Base-by-base conservation (phyloP, 2,888 invertebrate species). In the Brachycybe producta region DNA sequence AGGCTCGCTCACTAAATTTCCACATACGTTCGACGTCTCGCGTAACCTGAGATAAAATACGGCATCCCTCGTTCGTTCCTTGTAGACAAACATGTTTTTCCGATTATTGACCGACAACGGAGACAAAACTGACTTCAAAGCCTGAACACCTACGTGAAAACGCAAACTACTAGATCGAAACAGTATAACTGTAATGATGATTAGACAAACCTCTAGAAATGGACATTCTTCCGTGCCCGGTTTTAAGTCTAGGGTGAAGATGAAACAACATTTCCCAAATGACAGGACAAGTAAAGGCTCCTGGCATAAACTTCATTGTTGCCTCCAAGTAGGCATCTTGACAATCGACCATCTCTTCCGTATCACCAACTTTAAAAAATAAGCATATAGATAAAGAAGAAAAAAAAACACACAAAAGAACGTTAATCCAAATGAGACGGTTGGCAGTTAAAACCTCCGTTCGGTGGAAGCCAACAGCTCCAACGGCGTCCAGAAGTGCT, bases 71-170 rank as follows among this genome's bases (percentile, higher is more conserved):
- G 32, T 50, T n/a, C 52, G 34, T 24, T 82, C 81, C 61, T 75
- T 74, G 61, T 80, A 80, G 13, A 83, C 82, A 66, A 81, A 83
- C 81, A 83, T 80, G 64, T 83, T 82, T 56, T 70, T 76, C 35
- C 82, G 70, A 61, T 84, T 83, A 56, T 72, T 74, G 1, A 83
- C 82, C 2, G 78, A 77, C 60, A 83, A 79, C 51, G 78, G 74
- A 59, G 76, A 77, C 26, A 84, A 67, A 7, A 80, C 77, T 17
- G 74, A 73, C 57, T 77, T 73, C 42, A 83, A 65, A 2, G 78
- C 79, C 62, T 76, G 72, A 38, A 68, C 56, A 34, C 67, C 67
- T 60, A 56, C 30, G 40, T 5, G 47, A 51, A 27, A 41, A 32
- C 30, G 24, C 23, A 21, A 49, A 26, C n/a, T 5, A 44, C 11